Evolutionary conservation across 1,140 invertebrate genomes (phyloP).

Genomic region (Coboldia fuscipes): DNA sequence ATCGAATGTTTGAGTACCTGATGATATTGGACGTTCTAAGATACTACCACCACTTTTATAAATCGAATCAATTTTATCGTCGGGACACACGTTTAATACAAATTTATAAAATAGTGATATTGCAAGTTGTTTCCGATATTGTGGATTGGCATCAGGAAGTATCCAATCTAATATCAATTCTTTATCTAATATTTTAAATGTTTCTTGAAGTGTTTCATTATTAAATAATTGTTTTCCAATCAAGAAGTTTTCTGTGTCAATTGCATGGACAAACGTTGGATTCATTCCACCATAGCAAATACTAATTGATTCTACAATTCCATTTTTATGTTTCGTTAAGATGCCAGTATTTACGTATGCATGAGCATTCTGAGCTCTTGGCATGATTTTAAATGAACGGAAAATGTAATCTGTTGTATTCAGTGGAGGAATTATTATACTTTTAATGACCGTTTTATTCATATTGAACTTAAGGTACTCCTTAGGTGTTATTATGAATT

Average conservation of each 20-base stretch:
- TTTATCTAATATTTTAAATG: slow-evolving; percentile 28
- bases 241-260: slow-evolving; percentile 40
- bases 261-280: slow-evolving; percentile 45
- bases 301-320: slow-evolving; percentile 9
- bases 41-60: slow-evolving; percentile 25
- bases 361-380: slow-evolving; percentile 59
- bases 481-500: slow-evolving; percentile 2
- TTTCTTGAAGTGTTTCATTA: slow-evolving; percentile 24
- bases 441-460: slow-evolving; percentile 3
- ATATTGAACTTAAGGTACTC: slow-evolving; percentile 4
- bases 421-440: slow-evolving; percentile 1
- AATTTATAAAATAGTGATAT: slow-evolving; percentile 54
- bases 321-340: slow-evolving; percentile 14
- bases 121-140: slow-evolving; percentile 41
- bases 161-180: slow-evolving; percentile 39
- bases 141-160: slow-evolving; percentile 37
- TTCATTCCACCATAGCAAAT: slow-evolving; percentile 47
- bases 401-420: neutral
- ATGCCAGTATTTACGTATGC: slow-evolving; percentile 69
- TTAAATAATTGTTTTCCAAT: slow-evolving; percentile 28
- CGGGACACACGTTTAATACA: slow-evolving; percentile 25
- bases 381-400: slow-evolving; percentile 38
- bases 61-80: slow-evolving; percentile 12
- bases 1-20: slow-evolving; percentile 41
- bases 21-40: slow-evolving; percentile 35